Evolutionary conservation across 2,113 vertebrate genomes (phyloP).

Genomic region (Megaceryle maxima): DNA sequence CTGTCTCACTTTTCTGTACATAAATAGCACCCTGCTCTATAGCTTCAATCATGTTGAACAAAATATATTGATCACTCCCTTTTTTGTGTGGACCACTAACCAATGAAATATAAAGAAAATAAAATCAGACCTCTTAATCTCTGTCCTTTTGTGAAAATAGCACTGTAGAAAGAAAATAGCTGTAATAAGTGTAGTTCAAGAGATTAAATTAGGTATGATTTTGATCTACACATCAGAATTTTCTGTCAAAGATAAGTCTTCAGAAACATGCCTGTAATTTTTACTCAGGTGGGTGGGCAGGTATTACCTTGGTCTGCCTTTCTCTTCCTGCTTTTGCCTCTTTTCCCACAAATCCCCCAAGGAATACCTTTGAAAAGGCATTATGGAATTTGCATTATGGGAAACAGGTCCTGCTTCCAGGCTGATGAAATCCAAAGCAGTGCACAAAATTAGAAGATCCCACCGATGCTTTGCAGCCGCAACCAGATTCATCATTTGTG

Average conservation of each 20-base stretch:
- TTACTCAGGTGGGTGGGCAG: not conserved
- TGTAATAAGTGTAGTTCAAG: not conserved
- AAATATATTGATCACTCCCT: not conserved
- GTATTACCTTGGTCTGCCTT: not conserved
- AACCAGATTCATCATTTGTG: not conserved
- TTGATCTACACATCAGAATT: not conserved
- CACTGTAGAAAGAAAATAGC: not conserved
- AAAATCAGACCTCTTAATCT: not conserved
- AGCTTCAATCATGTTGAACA: not conserved
- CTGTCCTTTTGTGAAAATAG: not conserved
- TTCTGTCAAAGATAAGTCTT: not conserved
- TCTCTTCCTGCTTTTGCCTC: not conserved
- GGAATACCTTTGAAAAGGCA: not conserved
- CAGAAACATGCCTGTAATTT: not conserved
- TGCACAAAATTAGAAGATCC: not conserved
- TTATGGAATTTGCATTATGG: not conserved
- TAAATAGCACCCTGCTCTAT: not conserved
- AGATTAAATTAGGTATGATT: not conserved
- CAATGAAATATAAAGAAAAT: conserved; percentile 28
- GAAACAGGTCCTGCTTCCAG: not conserved
- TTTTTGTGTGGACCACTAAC: not conserved
- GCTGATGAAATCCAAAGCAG: not conserved
- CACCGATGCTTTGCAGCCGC: not conserved
- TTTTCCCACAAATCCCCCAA: not conserved
- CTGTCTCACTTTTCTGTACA: not conserved